Conservation (phyloP, 2,113 vertebrate species). For the Sus scrofa region T2T-Sscrofa CM000830.6:19338501-19339000, state of each 20-base stretch:
- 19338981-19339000: neutral
- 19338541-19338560: neutral
- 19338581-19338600: neutral
- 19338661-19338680: neutral
- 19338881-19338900: neutral
- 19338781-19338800: neutral
- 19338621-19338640: neutral
- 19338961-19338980: neutral
- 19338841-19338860: neutral
- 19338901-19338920: neutral
- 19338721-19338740: neutral
- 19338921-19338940: neutral
- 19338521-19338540: neutral
- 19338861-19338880: neutral
- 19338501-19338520: neutral
- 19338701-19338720: slow-evolving; percentile 20
- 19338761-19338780: neutral
- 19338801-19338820: neutral
- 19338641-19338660: neutral
- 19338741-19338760: neutral
- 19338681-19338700: neutral
- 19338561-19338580: neutral
- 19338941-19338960: neutral
- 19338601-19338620: neutral
- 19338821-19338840: neutral